A percentile compares a stretch with the other conserved stretches of the same genome.
Conservation (phyloP, 2,113 vertebrate species). For the Xerus inauris region DNA sequence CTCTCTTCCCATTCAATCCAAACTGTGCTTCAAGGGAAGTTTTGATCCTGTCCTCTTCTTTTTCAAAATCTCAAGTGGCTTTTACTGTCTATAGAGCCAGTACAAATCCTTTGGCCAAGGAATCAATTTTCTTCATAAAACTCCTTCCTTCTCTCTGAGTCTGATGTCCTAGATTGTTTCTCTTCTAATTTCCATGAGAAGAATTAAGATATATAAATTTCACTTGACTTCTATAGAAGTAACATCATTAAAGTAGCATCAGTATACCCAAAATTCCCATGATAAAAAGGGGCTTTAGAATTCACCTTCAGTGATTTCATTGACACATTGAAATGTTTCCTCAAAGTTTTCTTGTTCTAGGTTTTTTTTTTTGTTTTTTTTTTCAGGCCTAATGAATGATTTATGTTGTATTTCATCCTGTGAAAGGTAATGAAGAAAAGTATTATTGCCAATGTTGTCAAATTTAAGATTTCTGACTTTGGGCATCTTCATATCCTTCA, state of each 20-base stretch:
- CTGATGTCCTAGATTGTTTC: neutral
- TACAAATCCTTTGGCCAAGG: neutral
- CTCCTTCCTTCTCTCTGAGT: neutral
- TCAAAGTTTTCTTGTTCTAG: slow-evolving; percentile 73
- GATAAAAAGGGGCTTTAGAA: neutral
- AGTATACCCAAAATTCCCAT: neutral
- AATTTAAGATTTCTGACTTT: neutral
- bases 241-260: neutral
- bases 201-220: neutral
- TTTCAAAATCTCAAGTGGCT: neutral
- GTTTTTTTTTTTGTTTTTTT: slow-evolving; percentile 44
- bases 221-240: neutral
- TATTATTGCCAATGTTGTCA: neutral
- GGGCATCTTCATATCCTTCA: neutral
- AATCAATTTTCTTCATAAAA: neutral
- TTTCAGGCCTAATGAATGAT: slow-evolving; percentile 71
- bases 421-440: neutral
- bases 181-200: neutral
- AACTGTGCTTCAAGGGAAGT: neutral
- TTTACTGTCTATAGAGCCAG: neutral
- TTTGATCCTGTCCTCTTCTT: neutral
- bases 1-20: neutral
- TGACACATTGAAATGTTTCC: slow-evolving; percentile 74
- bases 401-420: slow-evolving; percentile 72
- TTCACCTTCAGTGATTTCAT: slow-evolving; percentile 78